A percentile compares a stretch with the other conserved stretches of the same genome.
These are phyloP conservation scores for Asobara japonica DNA, from an alignment of 1,140 invertebrate species.

Conservation along the genomic window DNA sequence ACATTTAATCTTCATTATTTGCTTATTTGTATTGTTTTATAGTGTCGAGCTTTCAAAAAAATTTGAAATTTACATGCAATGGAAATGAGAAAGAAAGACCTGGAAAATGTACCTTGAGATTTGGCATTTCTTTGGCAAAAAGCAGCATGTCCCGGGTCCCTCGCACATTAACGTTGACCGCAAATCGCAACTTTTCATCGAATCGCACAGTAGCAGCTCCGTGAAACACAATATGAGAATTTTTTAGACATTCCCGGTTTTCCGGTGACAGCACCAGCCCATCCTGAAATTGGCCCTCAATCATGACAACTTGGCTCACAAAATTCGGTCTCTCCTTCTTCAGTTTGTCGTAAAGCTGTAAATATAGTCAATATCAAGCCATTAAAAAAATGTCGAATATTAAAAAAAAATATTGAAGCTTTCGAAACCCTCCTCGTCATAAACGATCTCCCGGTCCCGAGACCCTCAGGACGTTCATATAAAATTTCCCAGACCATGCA, in stretches of 20 bases:
- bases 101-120: conserved; percentile 77
- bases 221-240: conserved; percentile 82
- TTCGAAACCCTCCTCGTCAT: too few species aligned
- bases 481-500: too few species aligned
- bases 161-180: conserved; percentile 71
- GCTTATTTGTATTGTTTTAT: too few species aligned
- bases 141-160: conserved; percentile 71
- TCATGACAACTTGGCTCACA: conserved; percentile 67
- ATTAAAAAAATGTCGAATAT: too few species aligned
- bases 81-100: too few species aligned
- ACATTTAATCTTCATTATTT: too few species aligned
- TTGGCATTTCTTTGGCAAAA: conserved; percentile 72
- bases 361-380: too few species aligned
- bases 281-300: conserved; percentile 72
- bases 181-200: conserved; percentile 78
- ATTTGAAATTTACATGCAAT: too few species aligned
- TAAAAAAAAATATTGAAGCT: too few species aligned
- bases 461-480: too few species aligned
- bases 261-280: conserved; percentile 70
- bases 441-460: too few species aligned
- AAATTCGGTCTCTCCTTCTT: conserved; percentile 58
- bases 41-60: too few species aligned
- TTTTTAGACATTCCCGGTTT: conserved; percentile 64
- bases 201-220: conserved; percentile 91
- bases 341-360: conserved; percentile 68